These are phyloP conservation scores for Ectobius pallidus DNA, from an alignment of 2,888 invertebrate species.

Conservation along the genomic window DNA sequence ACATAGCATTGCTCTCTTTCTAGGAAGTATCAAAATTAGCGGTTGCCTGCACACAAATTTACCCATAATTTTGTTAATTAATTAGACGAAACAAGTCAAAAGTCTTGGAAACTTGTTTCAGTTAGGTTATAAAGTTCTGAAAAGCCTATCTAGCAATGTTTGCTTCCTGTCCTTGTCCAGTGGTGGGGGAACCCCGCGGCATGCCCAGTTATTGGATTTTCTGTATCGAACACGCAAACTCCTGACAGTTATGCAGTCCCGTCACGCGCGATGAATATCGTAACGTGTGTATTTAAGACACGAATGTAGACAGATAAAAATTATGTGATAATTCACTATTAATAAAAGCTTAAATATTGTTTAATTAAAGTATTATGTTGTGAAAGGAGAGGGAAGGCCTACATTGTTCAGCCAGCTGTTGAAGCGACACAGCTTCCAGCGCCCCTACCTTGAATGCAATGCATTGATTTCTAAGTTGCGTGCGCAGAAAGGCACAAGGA, in stretches of 20 bases:
- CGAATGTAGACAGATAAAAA: background rate
- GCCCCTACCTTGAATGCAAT: background rate
- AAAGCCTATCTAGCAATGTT: too few species aligned
- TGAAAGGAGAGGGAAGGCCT: background rate
- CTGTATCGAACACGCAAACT: conserved; percentile 24
- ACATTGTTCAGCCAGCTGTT: background rate
- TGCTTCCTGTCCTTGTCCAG: conserved; percentile 7
- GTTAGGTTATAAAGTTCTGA: too few species aligned
- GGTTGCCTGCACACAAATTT: too few species aligned
- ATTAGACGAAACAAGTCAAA: too few species aligned
- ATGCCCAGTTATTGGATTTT: conserved; percentile 19
- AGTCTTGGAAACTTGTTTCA: too few species aligned
- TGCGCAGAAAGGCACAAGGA: conserved; percentile 17
- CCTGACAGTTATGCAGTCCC: conserved; percentile 28
- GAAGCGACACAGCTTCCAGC: background rate
- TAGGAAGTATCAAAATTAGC: too few species aligned
- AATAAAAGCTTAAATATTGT: background rate
- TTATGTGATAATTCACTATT: background rate
- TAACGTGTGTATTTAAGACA: background rate
- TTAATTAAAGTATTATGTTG: too few species aligned
- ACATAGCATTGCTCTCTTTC: too few species aligned
- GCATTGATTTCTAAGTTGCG: conserved; percentile 29
- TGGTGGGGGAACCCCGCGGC: background rate
- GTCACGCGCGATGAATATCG: conserved; percentile 6
- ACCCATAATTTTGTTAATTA: too few species aligned